phyloP scores from a whole-genome alignment of 2,113 vertebrate genomes.

The Ellobius talpinus region DNA sequence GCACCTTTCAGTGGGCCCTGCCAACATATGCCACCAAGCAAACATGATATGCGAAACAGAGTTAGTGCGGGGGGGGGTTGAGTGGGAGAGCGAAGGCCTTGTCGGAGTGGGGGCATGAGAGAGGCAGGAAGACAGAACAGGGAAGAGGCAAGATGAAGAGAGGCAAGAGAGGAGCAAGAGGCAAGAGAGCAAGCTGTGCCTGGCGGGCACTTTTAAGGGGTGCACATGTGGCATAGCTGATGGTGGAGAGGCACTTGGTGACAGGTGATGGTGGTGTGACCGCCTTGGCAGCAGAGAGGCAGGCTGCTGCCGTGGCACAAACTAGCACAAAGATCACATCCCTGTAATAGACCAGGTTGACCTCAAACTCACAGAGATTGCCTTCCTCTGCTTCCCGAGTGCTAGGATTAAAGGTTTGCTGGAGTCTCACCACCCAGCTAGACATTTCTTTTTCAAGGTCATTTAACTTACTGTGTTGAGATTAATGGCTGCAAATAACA shows the following conservation, averaged over 20 bases:
- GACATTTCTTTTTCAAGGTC: background rate
- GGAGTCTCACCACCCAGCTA: background rate
- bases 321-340: background rate
- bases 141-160: background rate
- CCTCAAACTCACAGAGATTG: background rate
- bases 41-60: background rate
- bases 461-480: slow-evolving; percentile 39
- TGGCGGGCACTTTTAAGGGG: background rate
- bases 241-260: background rate
- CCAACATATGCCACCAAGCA: background rate
- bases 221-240: background rate
- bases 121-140: background rate
- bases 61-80: fast-evolving
- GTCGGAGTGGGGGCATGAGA: background rate
- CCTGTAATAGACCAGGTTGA: background rate
- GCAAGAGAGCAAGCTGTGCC: background rate
- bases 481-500: background rate
- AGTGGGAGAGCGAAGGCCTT: background rate
- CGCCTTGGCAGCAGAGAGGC: no score
- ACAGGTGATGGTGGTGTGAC: background rate
- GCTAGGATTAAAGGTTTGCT: background rate
- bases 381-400: background rate
- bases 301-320: background rate
- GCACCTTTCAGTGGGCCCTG: background rate
- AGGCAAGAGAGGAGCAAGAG: background rate